These are phyloP conservation scores for Psittacula echo DNA, from an alignment of 2,797 vertebrate genomes.

Conservation along the genomic window DNA sequence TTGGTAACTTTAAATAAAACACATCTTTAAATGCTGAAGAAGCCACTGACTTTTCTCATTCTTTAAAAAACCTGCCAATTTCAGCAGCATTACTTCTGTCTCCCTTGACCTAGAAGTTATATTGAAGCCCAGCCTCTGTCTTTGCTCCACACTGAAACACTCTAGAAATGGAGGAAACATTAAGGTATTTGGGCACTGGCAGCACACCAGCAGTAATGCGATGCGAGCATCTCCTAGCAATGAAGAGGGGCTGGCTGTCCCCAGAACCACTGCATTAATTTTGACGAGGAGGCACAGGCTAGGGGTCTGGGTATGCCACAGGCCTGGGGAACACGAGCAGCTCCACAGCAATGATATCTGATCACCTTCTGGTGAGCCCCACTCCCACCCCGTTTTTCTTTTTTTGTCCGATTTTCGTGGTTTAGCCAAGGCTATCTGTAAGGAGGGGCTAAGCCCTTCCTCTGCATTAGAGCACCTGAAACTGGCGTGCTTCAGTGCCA, in stretches of 20 bases:
- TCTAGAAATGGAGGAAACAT: not conserved
- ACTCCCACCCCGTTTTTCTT: fast-evolving
- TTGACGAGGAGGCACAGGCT: not conserved
- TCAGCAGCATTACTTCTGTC: not conserved
- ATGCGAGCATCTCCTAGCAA: not conserved
- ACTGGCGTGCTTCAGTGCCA: fast-evolving
- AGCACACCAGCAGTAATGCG: not conserved
- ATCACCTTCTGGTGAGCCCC: not conserved
- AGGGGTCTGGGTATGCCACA: not conserved
- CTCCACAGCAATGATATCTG: too few species aligned
- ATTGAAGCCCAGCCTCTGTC: not conserved
- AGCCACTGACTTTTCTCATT: not conserved
- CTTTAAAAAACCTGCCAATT: not conserved
- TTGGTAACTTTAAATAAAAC: not conserved
- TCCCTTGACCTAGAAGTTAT: not conserved
- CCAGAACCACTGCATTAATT: not conserved
- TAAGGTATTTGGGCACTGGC: not conserved
- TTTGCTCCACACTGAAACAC: not conserved
- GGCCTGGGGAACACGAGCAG: not conserved
- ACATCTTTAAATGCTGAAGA: not conserved
- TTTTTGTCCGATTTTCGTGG: not conserved
- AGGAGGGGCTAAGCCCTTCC: not conserved
- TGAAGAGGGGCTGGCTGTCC: not conserved
- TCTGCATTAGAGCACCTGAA: not conserved
- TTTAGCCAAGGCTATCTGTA: not conserved